Evolutionary conservation across 1,140 invertebrate species (phyloP).

Genomic region (Macrotrachela quadricornifera): DNA sequence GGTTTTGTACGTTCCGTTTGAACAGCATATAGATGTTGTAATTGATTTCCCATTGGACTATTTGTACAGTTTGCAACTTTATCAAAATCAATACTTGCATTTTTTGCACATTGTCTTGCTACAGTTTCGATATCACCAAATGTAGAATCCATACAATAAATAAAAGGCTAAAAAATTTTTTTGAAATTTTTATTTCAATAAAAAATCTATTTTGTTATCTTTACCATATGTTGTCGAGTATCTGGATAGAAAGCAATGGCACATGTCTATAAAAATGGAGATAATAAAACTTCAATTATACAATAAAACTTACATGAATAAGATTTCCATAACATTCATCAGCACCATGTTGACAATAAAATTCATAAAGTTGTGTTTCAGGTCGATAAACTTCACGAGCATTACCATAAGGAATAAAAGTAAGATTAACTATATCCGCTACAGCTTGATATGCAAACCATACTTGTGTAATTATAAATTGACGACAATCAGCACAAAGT

Average conservation of each 20-base stretch:
- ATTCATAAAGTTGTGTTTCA: slow-evolving; percentile 24
- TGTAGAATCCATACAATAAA: background rate
- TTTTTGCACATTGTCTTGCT: slow-evolving; percentile 15
- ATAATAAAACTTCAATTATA: background rate
- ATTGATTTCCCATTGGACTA: slow-evolving; percentile 38
- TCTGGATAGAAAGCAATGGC: slow-evolving; percentile 8
- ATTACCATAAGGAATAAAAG: slow-evolving; percentile 62
- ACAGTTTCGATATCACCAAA: background rate
- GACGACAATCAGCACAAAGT: slow-evolving; percentile 66
- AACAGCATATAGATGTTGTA: slow-evolving; percentile 55
- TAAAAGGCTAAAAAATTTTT: background rate
- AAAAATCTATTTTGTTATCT: slow-evolving; percentile 11
- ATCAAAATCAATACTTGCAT: slow-evolving; percentile 32
- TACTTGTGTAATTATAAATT: slow-evolving; percentile 56
- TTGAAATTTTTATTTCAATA: background rate
- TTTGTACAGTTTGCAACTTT: slow-evolving; percentile 46
- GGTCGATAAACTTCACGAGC: slow-evolving; percentile 33
- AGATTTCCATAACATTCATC: slow-evolving; percentile 62
- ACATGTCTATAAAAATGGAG: slow-evolving; percentile 11
- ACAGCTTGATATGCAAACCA: slow-evolving; percentile 36
- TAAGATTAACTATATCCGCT: slow-evolving; percentile 24
- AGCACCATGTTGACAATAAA: slow-evolving; percentile 60
- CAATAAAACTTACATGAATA: slow-evolving; percentile 54
- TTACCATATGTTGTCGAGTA: slow-evolving; percentile 8
- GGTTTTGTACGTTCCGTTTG: slow-evolving; percentile 47